Percentiles rank a stretch among this genome's conserved stretches.
phyloP scores from a whole-genome alignment of 2,113 vertebrate genomes.

The Gopherus evgoodei region DNA sequence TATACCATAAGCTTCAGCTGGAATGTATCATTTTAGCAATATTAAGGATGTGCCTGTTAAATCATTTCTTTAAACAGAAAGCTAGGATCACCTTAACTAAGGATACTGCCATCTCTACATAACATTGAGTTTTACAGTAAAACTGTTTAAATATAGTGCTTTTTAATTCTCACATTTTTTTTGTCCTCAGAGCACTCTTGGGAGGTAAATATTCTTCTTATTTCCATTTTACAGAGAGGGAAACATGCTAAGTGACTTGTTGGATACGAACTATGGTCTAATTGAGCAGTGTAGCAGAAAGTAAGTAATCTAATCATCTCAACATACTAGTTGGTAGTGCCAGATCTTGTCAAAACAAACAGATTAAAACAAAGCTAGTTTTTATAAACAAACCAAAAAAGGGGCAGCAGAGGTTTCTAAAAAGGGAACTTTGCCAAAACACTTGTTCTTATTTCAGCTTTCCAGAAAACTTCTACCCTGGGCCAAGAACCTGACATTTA shows the following conservation, averaged over 20 bases:
- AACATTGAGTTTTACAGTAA: not conserved
- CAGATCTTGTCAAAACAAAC: not conserved
- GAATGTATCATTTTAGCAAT: not conserved
- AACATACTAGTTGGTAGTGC: not conserved
- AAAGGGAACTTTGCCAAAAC: not conserved
- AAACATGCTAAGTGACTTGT: not conserved
- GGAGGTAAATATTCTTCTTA: not conserved
- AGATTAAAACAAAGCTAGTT: not conserved
- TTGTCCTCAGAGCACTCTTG: not conserved
- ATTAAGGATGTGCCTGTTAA: not conserved
- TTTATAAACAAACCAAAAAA: not conserved
- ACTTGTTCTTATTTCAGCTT: not conserved
- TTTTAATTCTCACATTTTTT: not conserved
- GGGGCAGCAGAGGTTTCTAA: not conserved
- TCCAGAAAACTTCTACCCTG: not conserved
- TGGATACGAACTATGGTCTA: not conserved
- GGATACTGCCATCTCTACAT: not conserved
- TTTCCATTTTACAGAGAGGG: not conserved
- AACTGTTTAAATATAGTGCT: not conserved
- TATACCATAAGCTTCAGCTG: not conserved
- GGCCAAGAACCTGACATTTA: not conserved
- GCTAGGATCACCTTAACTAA: not conserved
- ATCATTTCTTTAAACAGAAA: not conserved
- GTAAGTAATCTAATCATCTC: not conserved
- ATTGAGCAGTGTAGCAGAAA: not conserved